Evolutionary conservation across 2,797 vertebrate species (phyloP).

Genomic region (Tadarida brasiliensis): DNA sequence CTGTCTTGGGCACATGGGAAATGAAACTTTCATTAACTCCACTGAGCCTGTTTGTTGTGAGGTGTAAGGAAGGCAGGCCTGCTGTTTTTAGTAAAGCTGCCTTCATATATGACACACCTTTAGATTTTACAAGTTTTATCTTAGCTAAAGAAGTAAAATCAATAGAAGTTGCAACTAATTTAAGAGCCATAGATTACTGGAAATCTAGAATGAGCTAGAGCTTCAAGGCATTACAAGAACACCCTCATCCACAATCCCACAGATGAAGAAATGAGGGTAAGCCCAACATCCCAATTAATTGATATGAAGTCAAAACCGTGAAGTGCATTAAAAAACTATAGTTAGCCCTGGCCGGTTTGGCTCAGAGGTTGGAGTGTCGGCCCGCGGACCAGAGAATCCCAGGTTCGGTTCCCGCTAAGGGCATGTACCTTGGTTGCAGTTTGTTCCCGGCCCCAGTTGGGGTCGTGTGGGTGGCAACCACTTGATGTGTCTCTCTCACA

Average conservation of each 20-base stretch:
- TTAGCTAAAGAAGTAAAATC: constrained; percentile 35
- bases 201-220: neutral
- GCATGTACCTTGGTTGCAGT: no score
- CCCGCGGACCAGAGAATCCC: no score
- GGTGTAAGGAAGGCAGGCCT: neutral
- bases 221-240: neutral
- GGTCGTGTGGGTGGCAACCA: no score
- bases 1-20: neutral
- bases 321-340: neutral
- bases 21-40: neutral
- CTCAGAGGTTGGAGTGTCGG: no score
- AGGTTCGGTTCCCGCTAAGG: no score
- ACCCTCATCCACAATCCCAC: neutral
- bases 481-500: no score
- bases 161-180: neutral
- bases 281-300: neutral
- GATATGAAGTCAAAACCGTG: neutral
- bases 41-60: neutral
- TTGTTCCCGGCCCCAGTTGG: no score
- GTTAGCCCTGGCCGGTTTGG: no score
- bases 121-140: neutral
- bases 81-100: neutral
- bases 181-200: neutral
- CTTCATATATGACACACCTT: neutral
- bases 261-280: neutral